phyloP scores from a whole-genome alignment of 2,888 invertebrate species.

The Thymelicus lineola region DNA sequence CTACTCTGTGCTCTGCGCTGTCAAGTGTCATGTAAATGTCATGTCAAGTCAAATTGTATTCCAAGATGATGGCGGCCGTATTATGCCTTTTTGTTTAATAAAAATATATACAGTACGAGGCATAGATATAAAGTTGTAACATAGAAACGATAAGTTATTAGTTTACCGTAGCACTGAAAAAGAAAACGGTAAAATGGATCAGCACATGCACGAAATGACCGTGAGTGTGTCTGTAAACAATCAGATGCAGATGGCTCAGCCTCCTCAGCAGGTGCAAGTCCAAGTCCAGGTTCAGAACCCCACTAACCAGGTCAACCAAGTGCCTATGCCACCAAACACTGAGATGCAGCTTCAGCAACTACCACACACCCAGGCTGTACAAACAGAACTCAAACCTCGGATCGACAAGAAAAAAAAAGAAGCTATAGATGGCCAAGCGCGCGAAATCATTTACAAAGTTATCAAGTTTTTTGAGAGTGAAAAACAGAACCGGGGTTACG shows the following conservation, averaged over 20 bases:
- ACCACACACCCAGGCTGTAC: conserved; percentile 41
- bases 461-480: conserved; percentile 80
- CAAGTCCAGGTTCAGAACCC: conserved; percentile 25
- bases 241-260: conserved; percentile 39
- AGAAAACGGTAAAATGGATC: conserved; percentile 42
- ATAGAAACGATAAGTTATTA: not conserved
- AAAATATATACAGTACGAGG: not conserved
- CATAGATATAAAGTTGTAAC: not conserved
- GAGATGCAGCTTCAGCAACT: conserved; percentile 41
- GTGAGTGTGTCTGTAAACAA: conserved; percentile 36
- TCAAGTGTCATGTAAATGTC: not conserved
- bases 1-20: too few species aligned
- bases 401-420: conserved; percentile 75
- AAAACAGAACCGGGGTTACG: conserved; percentile 78
- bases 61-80: conserved; percentile 13
- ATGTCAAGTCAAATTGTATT: not conserved
- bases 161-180: not conserved
- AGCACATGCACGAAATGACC: conserved; percentile 45
- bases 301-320: conserved; percentile 13
- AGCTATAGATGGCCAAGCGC: conserved; percentile 77
- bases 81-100: not conserved
- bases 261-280: conserved; percentile 13
- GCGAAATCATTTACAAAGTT: conserved; percentile 77
- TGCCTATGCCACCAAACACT: conserved; percentile 22
- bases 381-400: conserved; percentile 54